A percentile compares a stretch with the other conserved stretches of the same genome.
These are phyloP conservation scores for Acestrorhynchus altus DNA, from an alignment of 2,797 vertebrate genomes.

Conservation along the genomic window DNA sequence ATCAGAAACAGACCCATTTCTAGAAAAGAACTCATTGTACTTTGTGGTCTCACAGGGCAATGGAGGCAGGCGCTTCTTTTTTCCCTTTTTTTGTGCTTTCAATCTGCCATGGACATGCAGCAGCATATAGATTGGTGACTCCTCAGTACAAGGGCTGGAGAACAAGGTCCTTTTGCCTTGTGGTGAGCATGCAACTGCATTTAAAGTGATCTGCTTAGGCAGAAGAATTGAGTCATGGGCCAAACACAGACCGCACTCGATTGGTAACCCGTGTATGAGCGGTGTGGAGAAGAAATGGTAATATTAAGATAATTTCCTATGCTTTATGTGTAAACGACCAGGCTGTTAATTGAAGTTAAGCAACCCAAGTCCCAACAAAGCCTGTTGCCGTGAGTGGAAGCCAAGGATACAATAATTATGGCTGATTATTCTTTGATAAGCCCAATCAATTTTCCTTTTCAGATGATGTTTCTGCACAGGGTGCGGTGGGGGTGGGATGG, in stretches of 20 bases:
- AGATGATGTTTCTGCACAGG: slow-evolving; percentile 3
- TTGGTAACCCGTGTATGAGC: slow-evolving; percentile 4
- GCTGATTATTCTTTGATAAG: slow-evolving; percentile 47
- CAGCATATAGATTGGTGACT: slow-evolving; percentile 1
- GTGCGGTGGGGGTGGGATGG: not conserved
- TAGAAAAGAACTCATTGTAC: not conserved
- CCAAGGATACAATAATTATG: slow-evolving; percentile 41
- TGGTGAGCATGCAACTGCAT: slow-evolving; percentile 29
- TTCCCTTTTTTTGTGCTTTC: not conserved
- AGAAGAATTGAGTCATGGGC: not conserved
- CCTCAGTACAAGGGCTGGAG: not conserved
- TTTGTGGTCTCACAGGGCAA: slow-evolving; percentile 2
- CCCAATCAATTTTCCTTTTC: slow-evolving; percentile 43
- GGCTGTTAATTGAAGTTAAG: slow-evolving; percentile 32
- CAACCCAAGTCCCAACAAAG: slow-evolving; percentile 32
- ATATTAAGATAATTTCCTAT: slow-evolving; percentile 25
- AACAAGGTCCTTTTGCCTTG: slow-evolving; percentile 15
- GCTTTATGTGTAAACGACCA: slow-evolving; percentile 26
- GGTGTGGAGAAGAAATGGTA: slow-evolving; percentile 5
- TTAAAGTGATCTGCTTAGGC: slow-evolving; percentile 38
- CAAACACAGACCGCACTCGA: slow-evolving; percentile 14
- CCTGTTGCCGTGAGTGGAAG: slow-evolving; percentile 13
- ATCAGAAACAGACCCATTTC: not conserved
- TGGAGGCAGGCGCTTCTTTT: slow-evolving; percentile 12
- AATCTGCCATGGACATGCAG: slow-evolving; percentile 29